Evolutionary conservation across 1,140 invertebrate species (phyloP), one percentile per base, ranked within the genome.

Genomic region (Brachionus manjavacas): DNA sequence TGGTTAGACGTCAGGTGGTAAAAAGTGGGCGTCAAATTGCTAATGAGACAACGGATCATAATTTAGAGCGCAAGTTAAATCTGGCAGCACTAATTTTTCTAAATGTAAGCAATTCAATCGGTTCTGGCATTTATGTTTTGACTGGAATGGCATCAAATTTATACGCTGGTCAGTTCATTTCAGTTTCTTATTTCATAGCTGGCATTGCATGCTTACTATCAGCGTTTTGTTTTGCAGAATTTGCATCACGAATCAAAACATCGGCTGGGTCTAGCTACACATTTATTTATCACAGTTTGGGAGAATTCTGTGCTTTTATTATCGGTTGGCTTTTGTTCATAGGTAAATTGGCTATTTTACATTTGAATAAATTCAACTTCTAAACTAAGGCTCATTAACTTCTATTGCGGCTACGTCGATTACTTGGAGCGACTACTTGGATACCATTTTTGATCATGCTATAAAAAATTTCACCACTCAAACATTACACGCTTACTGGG

Each of bases 161-260:
- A 23, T 68, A 81, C 35, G 79, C 79, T 0, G 79, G 79, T 14
- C 79, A 60, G 39, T 81, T 46, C 20, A 28, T 81, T 16, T 60
- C 79, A n/a, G 7, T 81, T 3, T 81, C 79, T 12, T 81, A 81
- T 46, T 60, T 81, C 12, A 43, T 81, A 23, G 12, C 79, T 25
- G 79, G 52, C 9, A 20, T 81, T 23, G 79, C 79, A 23, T 81
- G 79, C 64, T 35, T 81, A 9, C 31, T 81, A 46, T 81, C 79
- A 20, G 79, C 79, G 2, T 81, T 81, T 12, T 81, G 79, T 28
- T 81, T 81, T 66, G 79, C 79, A 9, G 79, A 81, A 14, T 81
- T 81, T 68, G 79, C 79, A 4, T 81, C 79, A 14, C 28, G 31
- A 64, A 31, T 81, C 11, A 81, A 81, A 68, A 41, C 52, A 23